A percentile compares a stretch with the other conserved stretches of the same genome.
Evolutionary conservation across 2,888 invertebrate species (phyloP).

Genomic region (Nasonovia ribisnigri): DNA sequence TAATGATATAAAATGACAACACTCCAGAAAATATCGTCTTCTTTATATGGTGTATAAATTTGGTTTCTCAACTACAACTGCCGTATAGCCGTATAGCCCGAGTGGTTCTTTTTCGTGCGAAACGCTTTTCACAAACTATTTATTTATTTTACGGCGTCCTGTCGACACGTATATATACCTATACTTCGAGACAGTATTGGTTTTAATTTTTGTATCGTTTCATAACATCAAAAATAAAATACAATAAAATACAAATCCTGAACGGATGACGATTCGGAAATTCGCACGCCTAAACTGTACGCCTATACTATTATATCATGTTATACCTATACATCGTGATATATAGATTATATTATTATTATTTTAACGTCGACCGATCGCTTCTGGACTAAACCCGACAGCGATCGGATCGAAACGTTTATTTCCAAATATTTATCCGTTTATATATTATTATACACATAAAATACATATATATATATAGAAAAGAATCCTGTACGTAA

Average conservation of each 20-base stretch:
- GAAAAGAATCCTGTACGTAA: not conserved
- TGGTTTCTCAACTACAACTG: not conserved
- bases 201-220: not conserved
- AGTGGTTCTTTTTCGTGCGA: not conserved
- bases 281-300: not conserved
- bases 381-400: not conserved
- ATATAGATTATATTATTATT: not conserved
- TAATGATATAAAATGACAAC: not conserved
- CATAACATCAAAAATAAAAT: not conserved
- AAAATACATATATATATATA: not conserved
- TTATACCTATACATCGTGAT: not conserved
- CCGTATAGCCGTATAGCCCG: not conserved
- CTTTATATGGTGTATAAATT: not conserved
- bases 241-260: not conserved
- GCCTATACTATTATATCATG: not conserved
- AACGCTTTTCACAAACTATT: not conserved
- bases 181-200: not conserved
- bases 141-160: not conserved
- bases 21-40: not conserved
- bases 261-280: not conserved
- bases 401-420: constrained; percentile 26
- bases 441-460: not conserved
- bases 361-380: not conserved
- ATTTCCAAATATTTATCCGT: constrained; percentile 41
- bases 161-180: not conserved